Evolutionary conservation across 2,797 vertebrate species (phyloP).

Genomic region (Spizella passerina): DNA sequence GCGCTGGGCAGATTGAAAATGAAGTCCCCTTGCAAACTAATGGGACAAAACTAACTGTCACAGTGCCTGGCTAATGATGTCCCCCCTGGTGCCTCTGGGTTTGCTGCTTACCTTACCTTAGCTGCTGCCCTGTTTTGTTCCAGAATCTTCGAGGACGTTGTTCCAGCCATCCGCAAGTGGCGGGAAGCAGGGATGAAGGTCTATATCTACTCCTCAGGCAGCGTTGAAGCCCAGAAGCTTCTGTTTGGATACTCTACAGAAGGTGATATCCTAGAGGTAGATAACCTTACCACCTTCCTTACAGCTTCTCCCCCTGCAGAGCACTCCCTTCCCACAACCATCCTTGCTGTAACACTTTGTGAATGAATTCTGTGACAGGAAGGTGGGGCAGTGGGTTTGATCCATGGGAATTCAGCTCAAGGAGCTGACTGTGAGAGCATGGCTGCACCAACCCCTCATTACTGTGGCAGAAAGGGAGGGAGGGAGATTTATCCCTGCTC

Average conservation of each 20-base stretch:
- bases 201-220: constrained; percentile 95
- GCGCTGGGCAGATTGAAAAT: neutral
- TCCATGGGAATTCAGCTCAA: fast-evolving
- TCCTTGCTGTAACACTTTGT: fast-evolving
- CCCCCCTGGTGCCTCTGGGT: neutral
- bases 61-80: neutral
- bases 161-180: constrained; percentile 90
- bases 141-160: constrained; percentile 92
- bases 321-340: neutral
- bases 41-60: neutral
- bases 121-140: neutral
- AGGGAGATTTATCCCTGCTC: neutral
- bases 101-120: neutral
- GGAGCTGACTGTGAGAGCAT: neutral
- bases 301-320: neutral
- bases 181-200: constrained; percentile 87
- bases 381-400: neutral
- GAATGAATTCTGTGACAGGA: neutral
- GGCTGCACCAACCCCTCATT: fast-evolving
- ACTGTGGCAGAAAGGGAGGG: neutral
- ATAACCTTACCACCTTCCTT: constrained; percentile 10
- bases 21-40: neutral
- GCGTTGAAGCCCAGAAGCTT: constrained; percentile 94
- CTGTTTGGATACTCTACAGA: constrained; percentile 91
- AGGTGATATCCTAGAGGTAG: constrained; percentile 90